A percentile compares a stretch with the other conserved stretches of the same genome.
These are phyloP conservation scores for Ptychadena robeensis DNA, from an alignment of 2,797 vertebrate genomes.

Conservation along the genomic window DNA sequence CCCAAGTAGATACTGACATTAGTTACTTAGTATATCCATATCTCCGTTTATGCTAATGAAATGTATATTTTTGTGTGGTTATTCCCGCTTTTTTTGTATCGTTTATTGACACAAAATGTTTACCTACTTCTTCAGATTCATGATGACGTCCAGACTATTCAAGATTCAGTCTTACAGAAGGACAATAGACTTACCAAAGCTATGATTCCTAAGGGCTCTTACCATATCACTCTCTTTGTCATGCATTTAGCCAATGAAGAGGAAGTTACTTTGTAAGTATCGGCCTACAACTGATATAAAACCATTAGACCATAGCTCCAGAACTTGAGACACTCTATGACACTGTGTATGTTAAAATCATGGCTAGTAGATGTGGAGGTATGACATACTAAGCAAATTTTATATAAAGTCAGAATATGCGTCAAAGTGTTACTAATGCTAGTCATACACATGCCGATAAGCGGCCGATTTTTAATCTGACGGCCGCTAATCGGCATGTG, in stretches of 20 bases:
- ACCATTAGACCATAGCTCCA: background rate
- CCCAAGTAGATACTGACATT: background rate
- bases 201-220: slow-evolving; percentile 81
- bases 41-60: too few species aligned
- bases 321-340: too few species aligned
- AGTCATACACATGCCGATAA: too few species aligned
- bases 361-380: too few species aligned
- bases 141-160: slow-evolving; percentile 77
- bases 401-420: too few species aligned
- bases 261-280: slow-evolving; percentile 86
- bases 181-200: slow-evolving; percentile 84
- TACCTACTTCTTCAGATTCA: slow-evolving; percentile 78
- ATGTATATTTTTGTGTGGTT: background rate
- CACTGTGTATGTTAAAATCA: too few species aligned
- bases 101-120: background rate
- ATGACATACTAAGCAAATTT: too few species aligned
- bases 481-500: too few species aligned
- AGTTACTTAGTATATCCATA: background rate
- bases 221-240: slow-evolving; percentile 92
- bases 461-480: too few species aligned
- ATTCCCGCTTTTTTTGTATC: background rate
- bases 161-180: slow-evolving; percentile 82
- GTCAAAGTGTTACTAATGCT: too few species aligned
- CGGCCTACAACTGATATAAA: background rate
- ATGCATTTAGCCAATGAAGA: slow-evolving; percentile 86